Conservation (phyloP, 1,140 invertebrate species). For the Drosophila triauraria region DNA sequence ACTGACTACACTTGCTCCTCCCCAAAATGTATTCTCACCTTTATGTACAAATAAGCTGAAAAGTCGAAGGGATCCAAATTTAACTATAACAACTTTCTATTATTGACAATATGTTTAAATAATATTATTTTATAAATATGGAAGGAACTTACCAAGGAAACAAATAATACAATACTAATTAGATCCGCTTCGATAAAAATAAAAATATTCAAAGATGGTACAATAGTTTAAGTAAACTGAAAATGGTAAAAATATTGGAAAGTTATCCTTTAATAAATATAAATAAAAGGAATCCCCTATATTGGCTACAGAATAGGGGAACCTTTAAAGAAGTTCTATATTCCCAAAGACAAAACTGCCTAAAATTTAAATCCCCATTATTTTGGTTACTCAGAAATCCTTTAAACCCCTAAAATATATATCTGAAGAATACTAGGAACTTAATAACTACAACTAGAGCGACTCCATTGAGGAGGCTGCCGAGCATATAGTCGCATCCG, state of each 20-base stretch:
- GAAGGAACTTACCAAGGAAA: no score
- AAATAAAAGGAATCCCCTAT: no score
- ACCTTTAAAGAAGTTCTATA: neutral
- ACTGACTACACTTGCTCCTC: slow-evolving; percentile 1
- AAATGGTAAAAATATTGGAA: neutral
- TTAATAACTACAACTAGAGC: slow-evolving; percentile 23
- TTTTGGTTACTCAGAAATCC: neutral
- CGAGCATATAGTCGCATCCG: slow-evolving; percentile 73
- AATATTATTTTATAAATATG: neutral
- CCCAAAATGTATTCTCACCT: neutral
- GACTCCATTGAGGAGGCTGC: slow-evolving; percentile 71
- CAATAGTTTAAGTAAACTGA: no score
- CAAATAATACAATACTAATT: neutral
- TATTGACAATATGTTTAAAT: no score
- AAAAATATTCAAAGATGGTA: neutral
- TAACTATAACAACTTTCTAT: neutral
- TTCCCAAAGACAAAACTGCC: no score
- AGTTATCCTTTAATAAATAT: neutral
- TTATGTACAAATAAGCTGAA: slow-evolving; percentile 11
- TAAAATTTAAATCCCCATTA: no score
- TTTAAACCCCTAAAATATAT: neutral
- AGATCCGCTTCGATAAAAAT: no score
- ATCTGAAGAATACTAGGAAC: neutral
- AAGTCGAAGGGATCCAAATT: no score
- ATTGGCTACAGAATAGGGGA: no score